phyloP scores from a whole-genome alignment of 2,888 invertebrate species.

The Melieria picta region DNA sequence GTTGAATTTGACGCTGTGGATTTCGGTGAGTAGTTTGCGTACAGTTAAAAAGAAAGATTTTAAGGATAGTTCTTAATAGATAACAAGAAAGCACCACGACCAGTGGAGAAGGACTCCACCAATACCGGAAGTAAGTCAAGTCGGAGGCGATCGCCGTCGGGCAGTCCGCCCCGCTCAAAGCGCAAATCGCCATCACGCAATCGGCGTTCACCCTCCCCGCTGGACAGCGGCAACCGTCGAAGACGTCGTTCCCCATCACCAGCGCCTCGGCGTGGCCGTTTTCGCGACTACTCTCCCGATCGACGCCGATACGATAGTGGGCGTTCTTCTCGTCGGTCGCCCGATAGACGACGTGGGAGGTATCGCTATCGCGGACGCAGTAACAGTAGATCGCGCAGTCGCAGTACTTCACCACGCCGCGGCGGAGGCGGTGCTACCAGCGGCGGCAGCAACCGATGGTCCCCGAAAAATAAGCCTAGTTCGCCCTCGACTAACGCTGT shows the following conservation, averaged over 20 bases:
- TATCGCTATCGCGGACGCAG: slow-evolving; percentile 53
- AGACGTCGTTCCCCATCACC: slow-evolving; percentile 59
- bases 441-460: slow-evolving; percentile 53
- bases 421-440: slow-evolving; percentile 46
- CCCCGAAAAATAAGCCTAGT: slow-evolving; percentile 56
- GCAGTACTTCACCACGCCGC: slow-evolving; percentile 53
- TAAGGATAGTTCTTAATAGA: not conserved
- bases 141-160: slow-evolving; percentile 54
- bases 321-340: slow-evolving; percentile 52
- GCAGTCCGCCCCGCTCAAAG: slow-evolving; percentile 51
- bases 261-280: slow-evolving; percentile 48
- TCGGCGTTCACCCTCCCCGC: slow-evolving; percentile 58
- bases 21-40: slow-evolving; percentile 43
- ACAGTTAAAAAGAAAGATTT: not conserved
- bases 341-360: slow-evolving; percentile 51
- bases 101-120: slow-evolving; percentile 40
- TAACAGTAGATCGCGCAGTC: slow-evolving; percentile 55
- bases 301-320: slow-evolving; percentile 54
- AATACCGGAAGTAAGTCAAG: slow-evolving; percentile 34
- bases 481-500: slow-evolving; percentile 50
- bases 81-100: slow-evolving; percentile 28
- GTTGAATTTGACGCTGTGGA: slow-evolving; percentile 55
- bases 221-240: slow-evolving; percentile 36
- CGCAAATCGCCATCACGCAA: slow-evolving; percentile 50
- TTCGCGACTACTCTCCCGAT: slow-evolving; percentile 58